Percentiles rank a stretch among this genome's conserved stretches.
Conservation (phyloP, 2,113 vertebrate species). For the Calyptomena viridis region DNA sequence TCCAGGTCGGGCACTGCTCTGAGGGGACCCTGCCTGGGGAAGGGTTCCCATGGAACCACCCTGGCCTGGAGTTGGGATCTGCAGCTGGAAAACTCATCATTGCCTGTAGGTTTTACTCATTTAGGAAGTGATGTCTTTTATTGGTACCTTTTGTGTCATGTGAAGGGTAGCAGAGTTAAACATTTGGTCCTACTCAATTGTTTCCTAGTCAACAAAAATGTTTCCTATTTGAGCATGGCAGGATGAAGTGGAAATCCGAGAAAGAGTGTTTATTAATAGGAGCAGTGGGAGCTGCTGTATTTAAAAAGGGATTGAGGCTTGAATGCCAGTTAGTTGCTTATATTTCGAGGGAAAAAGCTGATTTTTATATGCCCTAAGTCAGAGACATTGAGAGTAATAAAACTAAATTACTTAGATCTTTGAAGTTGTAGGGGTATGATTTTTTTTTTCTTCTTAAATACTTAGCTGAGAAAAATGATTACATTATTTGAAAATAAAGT, state of each 20-base stretch:
- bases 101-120: neutral
- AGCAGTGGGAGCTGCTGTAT: neutral
- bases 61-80: neutral
- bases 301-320: neutral
- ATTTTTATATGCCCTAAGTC: neutral
- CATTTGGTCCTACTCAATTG: neutral
- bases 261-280: constrained; percentile 15
- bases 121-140: neutral
- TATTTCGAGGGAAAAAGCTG: neutral
- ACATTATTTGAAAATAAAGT: constrained; percentile 22
- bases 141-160: neutral
- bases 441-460: neutral
- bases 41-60: too few species aligned
- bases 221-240: neutral
- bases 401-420: neutral
- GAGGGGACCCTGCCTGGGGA: neutral
- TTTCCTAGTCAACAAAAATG: neutral
- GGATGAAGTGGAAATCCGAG: constrained; percentile 3
- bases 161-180: neutral
- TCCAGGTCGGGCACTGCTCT: neutral
- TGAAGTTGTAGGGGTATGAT: neutral
- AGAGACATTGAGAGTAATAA: neutral
- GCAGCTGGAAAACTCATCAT: neutral
- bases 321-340: neutral
- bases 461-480: neutral